Evolutionary conservation across 2,797 vertebrate genomes (phyloP), one percentile per base, ranked within the genome.

Genomic region (Centroberyx gerrardi): DNA sequence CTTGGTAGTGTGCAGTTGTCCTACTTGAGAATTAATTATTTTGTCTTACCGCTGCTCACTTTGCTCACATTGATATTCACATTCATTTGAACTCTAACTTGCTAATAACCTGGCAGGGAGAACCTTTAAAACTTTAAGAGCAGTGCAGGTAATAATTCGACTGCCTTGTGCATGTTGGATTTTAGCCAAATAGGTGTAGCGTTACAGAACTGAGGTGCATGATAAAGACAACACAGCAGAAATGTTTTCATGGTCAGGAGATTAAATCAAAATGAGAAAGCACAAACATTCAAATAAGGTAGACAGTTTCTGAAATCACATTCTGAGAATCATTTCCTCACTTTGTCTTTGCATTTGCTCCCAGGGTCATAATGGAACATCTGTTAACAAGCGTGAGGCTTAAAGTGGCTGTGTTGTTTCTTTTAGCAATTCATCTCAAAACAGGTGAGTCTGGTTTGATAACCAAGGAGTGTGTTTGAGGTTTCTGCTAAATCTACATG

Each of bases 381-480:
- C 48, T 52, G 3, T 85, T 76, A 61, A 38, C 53, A 28, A 72
- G 62, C 10, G 0, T 42, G 67, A 76, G 54, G 71, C 56, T 83
- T 36, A 83, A 78, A 60, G 28, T 88, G 76, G 51, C 81, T 49
- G 22, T 83, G 68, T 61, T 94, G 68, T 58, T 90, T 46, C 65
- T 92, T 55, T 6, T 86, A 17, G 72, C 84, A 60, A 5, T 87
- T n/a, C 78, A 52, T 62, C 74, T 89, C 29, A 84, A 55, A 38
- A 90, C 89, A 87, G 93, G 95, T 95, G 87, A 94, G 94, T 90
- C 14, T 58, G n/a, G 33, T 55, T 52, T 40, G 38, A n/a, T 38
- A 14, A 14, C 42, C 13, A 14, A 44, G 12, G 7, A 3, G 38
- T 44, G 3, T 44, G 13, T 44, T 44, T 44, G 13, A 10, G 3